A percentile compares a stretch with the other conserved stretches of the same genome.
Conservation (phyloP, 2,888 invertebrate species). For the Latrodectus hesperus region DNA sequence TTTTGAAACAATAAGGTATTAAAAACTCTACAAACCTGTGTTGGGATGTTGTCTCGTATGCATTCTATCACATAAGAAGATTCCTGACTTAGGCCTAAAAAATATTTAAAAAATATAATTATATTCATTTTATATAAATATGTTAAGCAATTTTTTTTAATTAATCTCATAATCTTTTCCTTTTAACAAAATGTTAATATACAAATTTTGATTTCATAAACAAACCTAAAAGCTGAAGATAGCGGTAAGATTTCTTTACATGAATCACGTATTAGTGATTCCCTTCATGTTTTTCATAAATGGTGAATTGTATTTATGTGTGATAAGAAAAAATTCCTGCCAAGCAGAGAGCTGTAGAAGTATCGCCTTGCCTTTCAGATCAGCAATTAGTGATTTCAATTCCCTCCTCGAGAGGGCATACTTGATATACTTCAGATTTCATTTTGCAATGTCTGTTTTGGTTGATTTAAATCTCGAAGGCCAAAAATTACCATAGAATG, state of each 20-base stretch:
- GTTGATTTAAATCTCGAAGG: too few species aligned
- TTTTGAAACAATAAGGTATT: too few species aligned
- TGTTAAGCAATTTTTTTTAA: background rate
- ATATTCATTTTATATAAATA: background rate
- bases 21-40: constrained; percentile 35
- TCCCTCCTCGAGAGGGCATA: too few species aligned
- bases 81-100: constrained; percentile 51
- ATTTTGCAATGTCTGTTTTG: too few species aligned
- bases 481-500: too few species aligned
- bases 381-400: too few species aligned
- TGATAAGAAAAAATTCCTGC: too few species aligned
- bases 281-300: too few species aligned
- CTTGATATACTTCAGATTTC: too few species aligned
- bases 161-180: background rate
- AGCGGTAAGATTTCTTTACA: background rate
- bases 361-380: too few species aligned
- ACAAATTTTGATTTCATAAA: background rate
- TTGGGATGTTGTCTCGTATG: constrained; percentile 52
- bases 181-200: background rate
- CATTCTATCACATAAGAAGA: constrained; percentile 55
- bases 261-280: background rate
- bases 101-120: background rate
- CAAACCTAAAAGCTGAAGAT: background rate
- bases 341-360: too few species aligned
- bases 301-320: too few species aligned